Evolutionary conservation across 2,888 invertebrate species (phyloP), one percentile per base, ranked within the genome.

Genomic region (Drosophila falleni): DNA sequence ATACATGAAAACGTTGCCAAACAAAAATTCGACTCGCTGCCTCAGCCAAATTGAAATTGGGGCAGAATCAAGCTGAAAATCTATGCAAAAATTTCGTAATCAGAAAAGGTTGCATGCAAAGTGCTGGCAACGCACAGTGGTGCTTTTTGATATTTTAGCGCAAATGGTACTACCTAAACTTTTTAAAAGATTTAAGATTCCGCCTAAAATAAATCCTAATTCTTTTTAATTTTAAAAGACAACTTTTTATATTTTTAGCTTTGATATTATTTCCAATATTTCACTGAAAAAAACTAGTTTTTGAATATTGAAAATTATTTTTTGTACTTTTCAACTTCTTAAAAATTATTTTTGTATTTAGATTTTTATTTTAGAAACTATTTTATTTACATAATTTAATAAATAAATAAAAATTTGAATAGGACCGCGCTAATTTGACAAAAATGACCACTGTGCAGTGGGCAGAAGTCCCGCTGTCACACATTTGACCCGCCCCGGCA

Each of bases 401-500:
- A 6, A 29, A 29, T 6, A 6, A 6, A 29, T 29, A 6, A 29
- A 29, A 29, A 6, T 8, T 29, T 2, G 0, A 6, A 29, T 29
- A 9, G 0, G 10, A 2, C 0, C 1, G 35, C 35, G n/a, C n/a
- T 35, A 35, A 37, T 6, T 37, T n/a, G n/a, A 37, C 37, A 6
- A 37, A 37, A 3, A 6, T 0, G 8, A 37, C n/a, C 37, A 37
- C 37, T 37, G 37, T 42, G 13, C 42, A 23, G 5, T 11, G 59
- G 59, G 53, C 41, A 60, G 46, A 31, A 50, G n/a, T 15, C 55
- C 55, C 42, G 46, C 63, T 66, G 68, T 53, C 71, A 68, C 60
- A 31, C 84, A 62, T 85, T 89, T 85, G 84, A 85, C 84, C 89
- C 81, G 66, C 39, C 53, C 19, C 56, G 53, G 84, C 87, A 84